Evolutionary conservation across 1,140 invertebrate genomes (phyloP), one percentile per base, ranked within the genome.

Genomic region (Mamestra configurata): DNA sequence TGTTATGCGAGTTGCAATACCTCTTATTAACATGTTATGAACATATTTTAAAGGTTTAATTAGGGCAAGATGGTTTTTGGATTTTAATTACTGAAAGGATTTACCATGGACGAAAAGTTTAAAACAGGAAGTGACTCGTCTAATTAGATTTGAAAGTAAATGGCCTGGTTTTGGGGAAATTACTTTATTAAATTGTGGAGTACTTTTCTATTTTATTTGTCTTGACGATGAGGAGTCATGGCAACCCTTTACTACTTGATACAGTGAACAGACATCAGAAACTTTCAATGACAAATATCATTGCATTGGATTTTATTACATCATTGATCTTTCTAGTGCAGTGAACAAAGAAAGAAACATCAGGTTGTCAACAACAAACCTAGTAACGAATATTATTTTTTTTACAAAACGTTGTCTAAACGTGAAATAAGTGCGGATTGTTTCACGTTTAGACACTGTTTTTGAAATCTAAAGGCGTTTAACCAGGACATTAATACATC

Each of bases 1-100:
- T 27, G 37, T 68, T 68, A 68, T 68, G 64, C 35, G 59, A 64
- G 11, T 46, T 68, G 64, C 64, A 68, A 68, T 68, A 68, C 64
- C 22, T 46, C 64, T 68, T 46, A 68, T 68, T 24, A 68, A 64
- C 59, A 20, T 43, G 64, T 49, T 68, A 68, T 68, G 13, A 68
- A 24, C 27, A 27, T 10, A 10, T 11, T 68, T 68, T 46, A 46
- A 15, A 66, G 20, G 24, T 15, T 68, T 68, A 64, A 64, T 64
- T 61, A 61, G 15, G 27, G 31, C 31, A 64, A 7, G 35, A 1
- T 37, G n/a, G n/a, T 40, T 64, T 37, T 64, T 15, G 31, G 59
- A 64, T 64, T 64, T 64, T 40, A 64, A 64, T 64, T 64, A 40
- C n/a, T 7, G 35, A 37, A n/a, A 10, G 27, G 27, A 61, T 4